phyloP scores from a whole-genome alignment of 2,797 vertebrate species.

The Sebastes reedi region DNA sequence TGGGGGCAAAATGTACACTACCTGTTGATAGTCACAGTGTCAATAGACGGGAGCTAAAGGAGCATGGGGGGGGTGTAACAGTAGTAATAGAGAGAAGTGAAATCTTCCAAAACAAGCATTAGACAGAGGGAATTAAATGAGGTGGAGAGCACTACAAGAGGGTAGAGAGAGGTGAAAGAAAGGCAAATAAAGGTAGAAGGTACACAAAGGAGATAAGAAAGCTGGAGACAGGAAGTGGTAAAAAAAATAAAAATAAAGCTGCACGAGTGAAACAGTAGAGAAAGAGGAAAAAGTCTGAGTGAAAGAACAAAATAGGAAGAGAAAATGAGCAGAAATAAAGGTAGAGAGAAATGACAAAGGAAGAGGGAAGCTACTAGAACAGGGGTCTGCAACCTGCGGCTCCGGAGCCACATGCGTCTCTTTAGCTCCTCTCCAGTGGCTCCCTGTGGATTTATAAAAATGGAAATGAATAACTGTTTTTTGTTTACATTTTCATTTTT shows the following conservation, averaged over 20 bases:
- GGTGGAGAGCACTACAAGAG: background rate
- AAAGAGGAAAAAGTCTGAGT: background rate
- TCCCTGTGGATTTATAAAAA: too few relatives aligned
- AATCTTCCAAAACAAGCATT: background rate
- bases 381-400: background rate
- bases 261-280: background rate
- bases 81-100: background rate
- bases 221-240: background rate
- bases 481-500: too few relatives aligned
- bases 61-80: background rate
- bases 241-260: background rate
- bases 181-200: background rate
- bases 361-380: background rate
- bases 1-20: conserved; percentile 21
- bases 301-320: background rate
- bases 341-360: background rate
- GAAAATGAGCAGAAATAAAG: background rate
- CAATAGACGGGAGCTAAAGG: background rate
- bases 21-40: conserved; percentile 29
- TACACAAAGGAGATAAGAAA: background rate
- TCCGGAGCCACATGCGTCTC: too few relatives aligned
- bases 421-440: too few relatives aligned
- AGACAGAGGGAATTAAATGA: background rate
- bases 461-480: too few relatives aligned
- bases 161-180: background rate